phyloP scores from a whole-genome alignment of 1,140 invertebrate genomes.

The Neuroterus valhalla region DNA sequence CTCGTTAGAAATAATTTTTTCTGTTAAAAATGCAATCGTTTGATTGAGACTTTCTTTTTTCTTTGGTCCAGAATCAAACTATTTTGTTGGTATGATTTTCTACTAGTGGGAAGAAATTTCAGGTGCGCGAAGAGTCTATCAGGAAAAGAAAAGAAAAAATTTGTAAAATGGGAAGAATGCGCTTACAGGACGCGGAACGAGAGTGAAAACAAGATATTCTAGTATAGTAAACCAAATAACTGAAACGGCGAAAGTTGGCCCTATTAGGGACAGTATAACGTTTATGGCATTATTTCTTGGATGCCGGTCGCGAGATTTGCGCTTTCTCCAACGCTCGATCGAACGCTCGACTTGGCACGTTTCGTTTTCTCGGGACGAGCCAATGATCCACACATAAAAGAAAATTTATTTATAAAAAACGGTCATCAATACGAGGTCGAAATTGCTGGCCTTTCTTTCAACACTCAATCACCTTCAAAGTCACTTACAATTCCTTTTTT shows the following conservation, averaged over 20 bases:
- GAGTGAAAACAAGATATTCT: slow-evolving; percentile 57
- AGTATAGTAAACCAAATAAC: slow-evolving; percentile 54
- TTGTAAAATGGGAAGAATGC: slow-evolving; percentile 25
- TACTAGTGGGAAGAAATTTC: too few relatives aligned
- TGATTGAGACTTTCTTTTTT: too few relatives aligned
- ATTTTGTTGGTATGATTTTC: too few relatives aligned
- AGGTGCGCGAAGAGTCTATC: not conserved
- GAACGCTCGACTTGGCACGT: slow-evolving; percentile 42
- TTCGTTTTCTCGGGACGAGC: slow-evolving; percentile 41
- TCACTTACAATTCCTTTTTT: not conserved
- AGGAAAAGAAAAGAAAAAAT: not conserved
- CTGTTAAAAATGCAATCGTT: too few relatives aligned
- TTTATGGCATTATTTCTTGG: slow-evolving; percentile 52
- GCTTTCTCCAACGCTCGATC: slow-evolving; percentile 49
- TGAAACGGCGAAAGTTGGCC: slow-evolving; percentile 59
- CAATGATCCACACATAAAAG: slow-evolving; percentile 40
- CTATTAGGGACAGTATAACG: slow-evolving; percentile 56
- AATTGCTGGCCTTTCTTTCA: not conserved
- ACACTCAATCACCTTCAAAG: not conserved
- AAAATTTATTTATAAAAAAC: slow-evolving; percentile 1
- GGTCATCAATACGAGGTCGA: slow-evolving; percentile 2
- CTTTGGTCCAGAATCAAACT: too few relatives aligned
- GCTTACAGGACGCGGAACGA: slow-evolving; percentile 43
- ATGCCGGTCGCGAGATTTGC: slow-evolving; percentile 53
- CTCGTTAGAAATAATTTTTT: too few relatives aligned